phyloP scores from a whole-genome alignment of 23 tunicate species.

The Phallusia fumigata region DNA sequence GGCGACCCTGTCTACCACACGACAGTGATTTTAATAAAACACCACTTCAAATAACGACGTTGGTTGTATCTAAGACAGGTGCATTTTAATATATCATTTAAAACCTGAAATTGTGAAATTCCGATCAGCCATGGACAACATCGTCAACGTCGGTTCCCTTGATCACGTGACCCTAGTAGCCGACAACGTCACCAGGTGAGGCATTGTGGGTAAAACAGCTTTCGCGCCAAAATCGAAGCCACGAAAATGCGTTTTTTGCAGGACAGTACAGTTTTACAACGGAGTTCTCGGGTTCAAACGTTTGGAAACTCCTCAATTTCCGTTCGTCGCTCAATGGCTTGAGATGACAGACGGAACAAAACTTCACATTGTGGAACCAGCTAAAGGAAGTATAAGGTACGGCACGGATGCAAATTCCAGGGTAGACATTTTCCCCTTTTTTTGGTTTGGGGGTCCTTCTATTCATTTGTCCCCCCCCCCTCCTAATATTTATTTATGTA shows the following conservation, averaged over 20 bases:
- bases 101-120: no score
- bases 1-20: no score
- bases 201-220: not conserved
- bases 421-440: no score
- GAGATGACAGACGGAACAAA: not conserved
- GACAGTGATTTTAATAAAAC: no score
- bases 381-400: not conserved
- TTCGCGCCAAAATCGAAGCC: not conserved
- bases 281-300: not conserved
- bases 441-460: no score
- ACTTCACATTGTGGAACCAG: not conserved
- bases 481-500: no score
- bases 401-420: no score
- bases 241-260: not conserved
- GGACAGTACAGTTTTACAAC: not conserved
- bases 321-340: not conserved
- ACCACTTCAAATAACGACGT: no score
- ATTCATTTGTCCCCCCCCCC: no score
- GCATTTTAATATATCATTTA: no score
- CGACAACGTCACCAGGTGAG: not conserved
- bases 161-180: constrained; percentile 6
- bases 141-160: not conserved
- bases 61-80: no score
- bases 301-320: not conserved
- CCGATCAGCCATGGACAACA: not conserved